phyloP scores from a whole-genome alignment of 2,888 invertebrate species.

The Eumerus sabulonum region DNA sequence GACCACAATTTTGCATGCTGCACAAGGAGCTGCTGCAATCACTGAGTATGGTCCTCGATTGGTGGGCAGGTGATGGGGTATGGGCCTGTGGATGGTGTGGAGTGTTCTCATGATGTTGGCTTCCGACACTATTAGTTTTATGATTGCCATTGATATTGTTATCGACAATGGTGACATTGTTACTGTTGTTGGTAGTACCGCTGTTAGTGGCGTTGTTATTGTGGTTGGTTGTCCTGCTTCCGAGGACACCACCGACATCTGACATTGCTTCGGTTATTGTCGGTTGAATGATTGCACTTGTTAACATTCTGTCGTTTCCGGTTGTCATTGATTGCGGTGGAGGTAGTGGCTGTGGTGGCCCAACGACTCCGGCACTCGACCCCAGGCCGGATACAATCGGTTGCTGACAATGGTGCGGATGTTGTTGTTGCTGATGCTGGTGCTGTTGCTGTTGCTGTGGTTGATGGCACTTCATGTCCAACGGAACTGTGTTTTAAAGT shows the following conservation, averaged over 20 bases:
- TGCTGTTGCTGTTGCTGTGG: conserved; percentile 68
- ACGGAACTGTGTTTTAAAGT: conserved; percentile 75
- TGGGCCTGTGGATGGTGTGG: conserved; percentile 55
- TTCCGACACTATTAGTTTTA: conserved; percentile 69
- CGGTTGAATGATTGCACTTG: conserved; percentile 75
- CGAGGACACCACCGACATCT: conserved; percentile 70
- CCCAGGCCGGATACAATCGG: conserved; percentile 71
- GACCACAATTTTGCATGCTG: conserved; percentile 66
- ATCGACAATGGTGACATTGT: conserved; percentile 68
- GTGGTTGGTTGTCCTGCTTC: conserved; percentile 71
- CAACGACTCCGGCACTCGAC: conserved; percentile 58
- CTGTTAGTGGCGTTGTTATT: conserved; percentile 66
- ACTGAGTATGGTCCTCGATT: conserved; percentile 61
- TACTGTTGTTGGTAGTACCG: conserved; percentile 70
- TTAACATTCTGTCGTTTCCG: conserved; percentile 79
- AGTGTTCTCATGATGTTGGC: conserved; percentile 54
- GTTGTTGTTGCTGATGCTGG: conserved; percentile 66
- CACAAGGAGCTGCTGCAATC: conserved; percentile 66
- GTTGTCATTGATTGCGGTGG: conserved; percentile 74
- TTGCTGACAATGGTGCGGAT: conserved; percentile 71
- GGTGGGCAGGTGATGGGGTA: conserved; percentile 21
- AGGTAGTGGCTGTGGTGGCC: conserved; percentile 69
- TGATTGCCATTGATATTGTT: conserved; percentile 68
- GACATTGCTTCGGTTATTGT: conserved; percentile 69
- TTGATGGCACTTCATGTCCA: conserved; percentile 78